These are phyloP conservation scores for Coleophora flavipennella DNA, from an alignment of 2,888 invertebrate species.

Conservation along the genomic window DNA sequence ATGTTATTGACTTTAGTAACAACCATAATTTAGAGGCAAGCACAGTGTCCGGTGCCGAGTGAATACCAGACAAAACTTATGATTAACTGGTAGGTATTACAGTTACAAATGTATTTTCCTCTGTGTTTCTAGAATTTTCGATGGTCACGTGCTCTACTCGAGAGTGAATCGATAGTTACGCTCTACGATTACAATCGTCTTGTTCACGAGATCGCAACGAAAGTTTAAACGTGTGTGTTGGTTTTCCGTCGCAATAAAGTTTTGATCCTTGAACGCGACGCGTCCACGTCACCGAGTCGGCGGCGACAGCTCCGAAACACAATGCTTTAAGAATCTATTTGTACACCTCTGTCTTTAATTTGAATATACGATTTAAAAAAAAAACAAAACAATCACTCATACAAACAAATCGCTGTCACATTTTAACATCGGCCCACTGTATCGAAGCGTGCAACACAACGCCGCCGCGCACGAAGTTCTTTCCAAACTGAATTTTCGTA, in stretches of 20 bases:
- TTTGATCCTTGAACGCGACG: conserved; percentile 53
- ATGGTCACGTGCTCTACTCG: conserved; percentile 43
- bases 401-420: conserved; percentile 54
- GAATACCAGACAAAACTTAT: conserved; percentile 44
- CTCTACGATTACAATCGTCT: conserved; percentile 38
- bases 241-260: conserved; percentile 59
- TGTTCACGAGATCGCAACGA: conserved; percentile 37
- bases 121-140: conserved; percentile 59
- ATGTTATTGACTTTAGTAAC: conserved; percentile 66
- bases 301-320: conserved; percentile 32
- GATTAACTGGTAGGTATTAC: too few relatives aligned
- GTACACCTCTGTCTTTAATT: conserved; percentile 8
- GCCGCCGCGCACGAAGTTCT: conserved; percentile 40
- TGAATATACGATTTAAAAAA: conserved; percentile 19
- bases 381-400: conserved; percentile 47
- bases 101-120: conserved; percentile 30
- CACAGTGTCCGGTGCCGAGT: conserved; percentile 43
- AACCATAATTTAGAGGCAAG: conserved; percentile 63
- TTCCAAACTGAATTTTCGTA: conserved; percentile 62
- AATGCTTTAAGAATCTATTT: conserved; percentile 18
- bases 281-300: conserved; percentile 57
- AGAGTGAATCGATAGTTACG: conserved; percentile 40
- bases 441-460: conserved; percentile 30
- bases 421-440: conserved; percentile 51
- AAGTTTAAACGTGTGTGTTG: conserved; percentile 53